Evolutionary conservation across 2,797 vertebrate genomes (phyloP).

Genomic region (Avahi laniger): DNA sequence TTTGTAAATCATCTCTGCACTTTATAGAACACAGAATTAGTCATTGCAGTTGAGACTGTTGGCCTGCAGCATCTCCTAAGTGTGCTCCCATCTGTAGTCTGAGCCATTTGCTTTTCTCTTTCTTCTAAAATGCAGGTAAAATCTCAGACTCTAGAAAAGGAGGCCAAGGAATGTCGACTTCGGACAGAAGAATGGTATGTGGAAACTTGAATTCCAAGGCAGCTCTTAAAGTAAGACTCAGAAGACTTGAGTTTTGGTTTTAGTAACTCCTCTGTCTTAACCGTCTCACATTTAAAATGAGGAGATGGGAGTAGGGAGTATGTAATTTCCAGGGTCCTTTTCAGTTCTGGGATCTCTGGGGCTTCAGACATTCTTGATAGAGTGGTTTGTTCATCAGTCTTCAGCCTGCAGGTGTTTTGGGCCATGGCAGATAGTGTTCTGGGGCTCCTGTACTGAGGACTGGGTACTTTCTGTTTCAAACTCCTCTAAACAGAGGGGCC

Average conservation of each 20-base stretch:
- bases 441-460: not conserved
- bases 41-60: not conserved
- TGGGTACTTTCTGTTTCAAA: not conserved
- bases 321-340: not conserved
- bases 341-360: not conserved
- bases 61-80: constrained; percentile 20
- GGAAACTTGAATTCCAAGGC: not conserved
- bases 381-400: not conserved
- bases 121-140: constrained; percentile 89
- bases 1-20: constrained; percentile 23
- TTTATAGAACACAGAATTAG: constrained; percentile 44
- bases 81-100: constrained; percentile 51
- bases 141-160: constrained; percentile 94
- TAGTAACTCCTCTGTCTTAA: not conserved
- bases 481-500: not conserved
- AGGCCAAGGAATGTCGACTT: constrained; percentile 95
- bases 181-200: constrained; percentile 96
- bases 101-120: constrained; percentile 66
- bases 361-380: not conserved
- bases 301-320: not conserved
- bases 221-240: not conserved
- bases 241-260: constrained; percentile 7
- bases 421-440: not conserved
- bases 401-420: not conserved
- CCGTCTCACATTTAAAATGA: not conserved